A percentile compares a stretch with the other conserved stretches of the same genome.
Evolutionary conservation across 2,797 vertebrate genomes (phyloP).

Genomic region (Picus viridis): DNA sequence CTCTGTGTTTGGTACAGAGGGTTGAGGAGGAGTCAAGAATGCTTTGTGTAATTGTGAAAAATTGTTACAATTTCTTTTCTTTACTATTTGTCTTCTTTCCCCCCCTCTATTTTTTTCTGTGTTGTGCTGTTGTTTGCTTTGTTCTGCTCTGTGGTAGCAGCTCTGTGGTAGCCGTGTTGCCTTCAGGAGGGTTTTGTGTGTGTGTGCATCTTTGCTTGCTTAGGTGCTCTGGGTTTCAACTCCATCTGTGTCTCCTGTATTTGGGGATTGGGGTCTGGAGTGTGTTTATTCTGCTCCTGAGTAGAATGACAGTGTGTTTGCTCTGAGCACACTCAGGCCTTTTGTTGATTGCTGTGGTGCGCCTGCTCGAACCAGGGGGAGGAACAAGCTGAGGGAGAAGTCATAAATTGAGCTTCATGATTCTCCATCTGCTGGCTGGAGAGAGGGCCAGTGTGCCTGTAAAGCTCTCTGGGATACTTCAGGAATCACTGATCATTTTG

Average conservation of each 20-base stretch:
- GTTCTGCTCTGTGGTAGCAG: not conserved
- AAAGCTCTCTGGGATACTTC: not conserved
- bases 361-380: not conserved
- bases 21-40: not conserved
- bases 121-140: too few species aligned
- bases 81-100: not conserved
- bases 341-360: not conserved
- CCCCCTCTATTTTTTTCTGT: too few species aligned
- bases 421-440: not conserved
- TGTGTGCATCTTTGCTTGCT: not conserved
- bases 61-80: not conserved
- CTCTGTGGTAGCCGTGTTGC: not conserved
- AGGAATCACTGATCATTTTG: not conserved
- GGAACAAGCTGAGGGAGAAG: not conserved
- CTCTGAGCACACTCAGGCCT: not conserved
- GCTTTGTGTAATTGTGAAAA: not conserved
- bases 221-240: not conserved
- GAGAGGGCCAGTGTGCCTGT: not conserved
- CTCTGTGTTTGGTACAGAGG: not conserved
- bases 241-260: not conserved
- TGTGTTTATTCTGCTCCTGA: constrained; percentile 20
- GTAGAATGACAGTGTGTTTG: not conserved
- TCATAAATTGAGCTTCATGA: not conserved
- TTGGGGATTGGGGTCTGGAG: not conserved
- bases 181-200: not conserved